These are phyloP conservation scores for Cryptotermes secundus DNA, from an alignment of 1,140 invertebrate genomes.

Conservation along the genomic window DNA sequence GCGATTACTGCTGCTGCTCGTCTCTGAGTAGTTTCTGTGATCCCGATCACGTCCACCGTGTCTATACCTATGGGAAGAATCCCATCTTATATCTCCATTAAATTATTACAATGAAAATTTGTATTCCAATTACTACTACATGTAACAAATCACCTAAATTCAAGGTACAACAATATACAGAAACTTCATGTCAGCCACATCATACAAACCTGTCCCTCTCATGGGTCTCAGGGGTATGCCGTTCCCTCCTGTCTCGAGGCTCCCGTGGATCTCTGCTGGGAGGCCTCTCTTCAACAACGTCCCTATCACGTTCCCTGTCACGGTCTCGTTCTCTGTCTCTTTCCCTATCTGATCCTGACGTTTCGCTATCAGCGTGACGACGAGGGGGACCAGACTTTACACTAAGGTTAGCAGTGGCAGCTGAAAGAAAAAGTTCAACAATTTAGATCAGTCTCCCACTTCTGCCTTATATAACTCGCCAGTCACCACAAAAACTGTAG, in stretches of 20 bases:
- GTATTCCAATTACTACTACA: neutral
- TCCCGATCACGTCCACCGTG: slow-evolving; percentile 16
- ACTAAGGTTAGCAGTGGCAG: neutral
- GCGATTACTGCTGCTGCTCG: neutral
- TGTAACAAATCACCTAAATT: too few relatives aligned
- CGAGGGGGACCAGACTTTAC: slow-evolving; percentile 19
- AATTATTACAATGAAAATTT: neutral
- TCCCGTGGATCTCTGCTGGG: slow-evolving; percentile 28
- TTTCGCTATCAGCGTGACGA: slow-evolving; percentile 22
- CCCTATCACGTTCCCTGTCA: slow-evolving; percentile 30
- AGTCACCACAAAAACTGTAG: too few relatives aligned
- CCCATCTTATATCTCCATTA: neutral
- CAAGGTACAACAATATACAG: neutral
- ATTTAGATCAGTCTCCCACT: neutral
- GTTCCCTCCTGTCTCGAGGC: slow-evolving; percentile 27
- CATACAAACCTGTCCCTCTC: slow-evolving; percentile 21
- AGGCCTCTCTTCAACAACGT: slow-evolving; percentile 30
- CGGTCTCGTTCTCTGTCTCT: slow-evolving; percentile 33
- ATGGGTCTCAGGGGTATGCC: slow-evolving; percentile 22
- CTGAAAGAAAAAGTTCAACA: neutral
- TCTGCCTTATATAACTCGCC: too few relatives aligned
- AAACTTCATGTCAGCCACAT: neutral
- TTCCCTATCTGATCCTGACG: slow-evolving; percentile 27
- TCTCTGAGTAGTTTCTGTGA: slow-evolving; percentile 23
- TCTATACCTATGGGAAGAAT: slow-evolving; percentile 1